These are phyloP conservation scores for Neotoxoptera formosana DNA, from an alignment of 1,140 invertebrate genomes.

Conservation along the genomic window DNA sequence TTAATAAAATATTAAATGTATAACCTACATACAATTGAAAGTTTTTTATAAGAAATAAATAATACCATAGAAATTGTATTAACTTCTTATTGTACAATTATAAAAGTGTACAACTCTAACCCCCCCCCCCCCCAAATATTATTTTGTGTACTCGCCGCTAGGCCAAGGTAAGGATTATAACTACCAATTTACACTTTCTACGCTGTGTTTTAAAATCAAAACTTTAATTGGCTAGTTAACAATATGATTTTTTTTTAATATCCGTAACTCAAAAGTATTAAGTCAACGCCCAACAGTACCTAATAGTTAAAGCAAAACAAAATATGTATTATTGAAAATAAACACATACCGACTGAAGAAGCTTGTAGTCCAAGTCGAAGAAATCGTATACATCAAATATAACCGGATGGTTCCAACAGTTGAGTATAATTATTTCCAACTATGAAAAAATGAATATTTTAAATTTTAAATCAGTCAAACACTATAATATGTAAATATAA, in stretches of 20 bases:
- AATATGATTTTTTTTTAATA: neutral
- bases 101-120: too few species aligned
- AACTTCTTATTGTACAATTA: too few species aligned
- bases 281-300: too few species aligned
- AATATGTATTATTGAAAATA: neutral
- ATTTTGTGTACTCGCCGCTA: too few species aligned
- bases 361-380: conserved; percentile 37
- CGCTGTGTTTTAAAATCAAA: neutral
- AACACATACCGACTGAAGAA: conserved; percentile 37
- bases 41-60: too few species aligned
- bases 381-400: conserved; percentile 31
- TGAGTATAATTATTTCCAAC: conserved; percentile 17
- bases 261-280: neutral
- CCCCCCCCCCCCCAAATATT: too few species aligned
- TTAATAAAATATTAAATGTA: too few species aligned
- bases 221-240: neutral
- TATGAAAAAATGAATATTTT: neutral
- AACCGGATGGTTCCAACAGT: conserved; percentile 38
- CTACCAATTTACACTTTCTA: neutral
- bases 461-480: neutral
- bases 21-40: too few species aligned
- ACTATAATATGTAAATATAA: neutral
- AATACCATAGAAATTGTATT: too few species aligned
- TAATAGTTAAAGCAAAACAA: neutral
- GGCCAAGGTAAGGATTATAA: neutral